These are phyloP conservation scores for Oreamnos americanus DNA, from an alignment of 2,113 vertebrate genomes.

Conservation along the genomic window DNA sequence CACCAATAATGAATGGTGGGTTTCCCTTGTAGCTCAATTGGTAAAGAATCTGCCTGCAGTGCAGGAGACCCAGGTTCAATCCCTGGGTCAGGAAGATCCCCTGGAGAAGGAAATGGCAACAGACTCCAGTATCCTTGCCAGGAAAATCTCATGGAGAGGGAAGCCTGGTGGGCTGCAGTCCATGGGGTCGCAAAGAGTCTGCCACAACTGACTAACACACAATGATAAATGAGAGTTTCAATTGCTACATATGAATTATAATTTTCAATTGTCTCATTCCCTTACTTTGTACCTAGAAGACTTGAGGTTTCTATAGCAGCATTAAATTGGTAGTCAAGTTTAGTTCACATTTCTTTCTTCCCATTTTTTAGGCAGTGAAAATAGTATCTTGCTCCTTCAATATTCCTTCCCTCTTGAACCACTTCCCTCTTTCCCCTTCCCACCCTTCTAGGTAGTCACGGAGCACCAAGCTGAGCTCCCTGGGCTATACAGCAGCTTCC, in stretches of 20 bases:
- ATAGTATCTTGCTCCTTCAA: background rate
- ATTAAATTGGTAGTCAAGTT: background rate
- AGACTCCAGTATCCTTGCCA: accelerated
- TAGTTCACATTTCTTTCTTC: background rate
- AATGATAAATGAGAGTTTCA: background rate
- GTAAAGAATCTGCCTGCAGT: background rate
- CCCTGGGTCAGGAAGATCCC: background rate
- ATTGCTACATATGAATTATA: background rate
- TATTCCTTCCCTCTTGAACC: background rate
- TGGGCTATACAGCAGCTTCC: background rate
- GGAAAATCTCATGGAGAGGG: background rate
- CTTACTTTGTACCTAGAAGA: background rate
- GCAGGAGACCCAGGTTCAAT: background rate
- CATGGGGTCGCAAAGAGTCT: background rate
- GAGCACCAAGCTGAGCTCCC: background rate
- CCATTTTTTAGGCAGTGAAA: background rate
- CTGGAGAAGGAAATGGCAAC: background rate
- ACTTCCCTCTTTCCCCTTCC: background rate
- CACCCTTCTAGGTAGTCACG: background rate
- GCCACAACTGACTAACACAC: background rate
- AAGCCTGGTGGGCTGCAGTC: background rate
- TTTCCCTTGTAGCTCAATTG: background rate
- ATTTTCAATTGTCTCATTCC: background rate
- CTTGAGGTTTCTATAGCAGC: background rate
- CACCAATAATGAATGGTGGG: background rate